Conservation (phyloP, 2,113 vertebrate species). For the Pygoscelis antarcticus region DNA sequence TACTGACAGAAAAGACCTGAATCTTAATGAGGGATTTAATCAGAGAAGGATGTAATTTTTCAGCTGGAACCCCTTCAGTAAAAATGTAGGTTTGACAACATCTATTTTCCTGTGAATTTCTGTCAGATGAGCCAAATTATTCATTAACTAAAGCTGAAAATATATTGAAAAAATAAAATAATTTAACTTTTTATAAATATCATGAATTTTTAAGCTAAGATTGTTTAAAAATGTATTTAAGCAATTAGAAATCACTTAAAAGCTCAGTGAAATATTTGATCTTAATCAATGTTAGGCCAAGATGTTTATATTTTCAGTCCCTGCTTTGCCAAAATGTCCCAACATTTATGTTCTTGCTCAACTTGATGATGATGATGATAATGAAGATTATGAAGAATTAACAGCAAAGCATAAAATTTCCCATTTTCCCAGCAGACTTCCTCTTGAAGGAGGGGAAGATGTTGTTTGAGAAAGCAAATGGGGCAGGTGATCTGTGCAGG, state of each 20-base stretch:
- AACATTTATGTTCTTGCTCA: neutral
- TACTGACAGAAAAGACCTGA: slow-evolving; percentile 29
- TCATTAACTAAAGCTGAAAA: neutral
- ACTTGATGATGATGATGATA: neutral
- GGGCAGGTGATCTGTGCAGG: neutral
- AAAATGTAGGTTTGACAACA: neutral
- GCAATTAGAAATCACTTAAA: neutral
- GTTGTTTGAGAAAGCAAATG: neutral
- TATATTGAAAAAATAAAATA: neutral
- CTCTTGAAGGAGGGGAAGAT: neutral
- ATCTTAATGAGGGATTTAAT: slow-evolving; percentile 56
- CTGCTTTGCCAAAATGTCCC: neutral
- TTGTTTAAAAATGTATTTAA: neutral
- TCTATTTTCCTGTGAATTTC: slow-evolving; percentile 9
- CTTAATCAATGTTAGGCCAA: neutral
- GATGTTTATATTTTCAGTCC: neutral
- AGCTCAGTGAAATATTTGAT: neutral
- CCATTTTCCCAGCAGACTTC: neutral
- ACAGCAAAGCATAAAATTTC: neutral
- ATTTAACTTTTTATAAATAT: neutral
- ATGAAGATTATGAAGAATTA: neutral
- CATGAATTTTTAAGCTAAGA: neutral
- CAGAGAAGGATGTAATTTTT: slow-evolving; percentile 37
- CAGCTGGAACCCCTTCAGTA: neutral
- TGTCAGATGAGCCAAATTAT: neutral